Evolutionary conservation across 2,888 invertebrate genomes (phyloP).

Genomic region (Tachystola acroxantha): DNA sequence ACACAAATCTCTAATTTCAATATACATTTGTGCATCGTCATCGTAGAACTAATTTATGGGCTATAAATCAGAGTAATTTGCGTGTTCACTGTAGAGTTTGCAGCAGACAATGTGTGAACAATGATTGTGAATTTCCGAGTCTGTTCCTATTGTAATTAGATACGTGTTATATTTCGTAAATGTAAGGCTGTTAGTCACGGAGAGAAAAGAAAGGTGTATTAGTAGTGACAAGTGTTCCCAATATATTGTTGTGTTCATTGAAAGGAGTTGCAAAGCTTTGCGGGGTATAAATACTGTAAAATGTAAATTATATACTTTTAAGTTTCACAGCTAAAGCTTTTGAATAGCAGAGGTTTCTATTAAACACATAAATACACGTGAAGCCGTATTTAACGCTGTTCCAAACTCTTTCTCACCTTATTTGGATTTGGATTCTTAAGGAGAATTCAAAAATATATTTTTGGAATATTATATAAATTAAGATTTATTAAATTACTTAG

Average conservation of each 20-base stretch:
- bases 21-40: not conserved
- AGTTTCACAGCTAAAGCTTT: slow-evolving; percentile 33
- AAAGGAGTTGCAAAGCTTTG: slow-evolving; percentile 44
- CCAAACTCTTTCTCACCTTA: slow-evolving; percentile 62
- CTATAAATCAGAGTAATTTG: slow-evolving; percentile 1
- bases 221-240: slow-evolving; percentile 18
- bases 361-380: slow-evolving; percentile 24
- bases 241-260: slow-evolving; percentile 13
- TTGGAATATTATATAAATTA: slow-evolving; percentile 32
- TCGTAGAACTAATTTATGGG: not conserved
- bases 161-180: not conserved
- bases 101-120: not conserved
- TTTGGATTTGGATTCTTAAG: slow-evolving; percentile 26
- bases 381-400: slow-evolving; percentile 45
- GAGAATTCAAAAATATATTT: slow-evolving; percentile 32
- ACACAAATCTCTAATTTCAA: not conserved
- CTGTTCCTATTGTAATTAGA: not conserved
- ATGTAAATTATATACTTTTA: slow-evolving; percentile 11
- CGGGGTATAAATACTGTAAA: too few species aligned
- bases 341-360: slow-evolving; percentile 21
- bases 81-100: slow-evolving; percentile 1
- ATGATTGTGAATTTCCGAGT: not conserved
- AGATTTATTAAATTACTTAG: slow-evolving; percentile 48
- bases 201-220: too few species aligned
- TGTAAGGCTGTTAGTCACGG: slow-evolving; percentile 17